A percentile compares a stretch with the other conserved stretches of the same genome.
Evolutionary conservation across 92 coral and sea anemone species (phyloP).

Genomic region (Porites rus): DNA sequence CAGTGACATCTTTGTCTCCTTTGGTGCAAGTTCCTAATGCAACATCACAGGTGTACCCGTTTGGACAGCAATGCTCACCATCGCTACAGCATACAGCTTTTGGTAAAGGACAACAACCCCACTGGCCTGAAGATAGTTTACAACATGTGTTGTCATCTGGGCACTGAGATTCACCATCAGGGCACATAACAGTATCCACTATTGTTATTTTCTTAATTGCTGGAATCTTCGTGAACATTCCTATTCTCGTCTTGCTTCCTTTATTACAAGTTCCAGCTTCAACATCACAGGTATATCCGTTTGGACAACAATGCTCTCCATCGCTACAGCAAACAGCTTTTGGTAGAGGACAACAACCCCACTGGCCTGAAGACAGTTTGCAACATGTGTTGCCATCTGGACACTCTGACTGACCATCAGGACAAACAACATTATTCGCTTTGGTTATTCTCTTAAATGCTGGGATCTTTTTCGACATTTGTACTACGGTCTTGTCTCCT

Average conservation of each 20-base stretch:
- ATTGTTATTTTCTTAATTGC: background rate
- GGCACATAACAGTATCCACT: conserved; percentile 51
- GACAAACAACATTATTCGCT: conserved; percentile 50
- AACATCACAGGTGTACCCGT: conserved; percentile 68
- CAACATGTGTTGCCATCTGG: conserved; percentile 76
- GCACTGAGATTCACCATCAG: conserved; percentile 58
- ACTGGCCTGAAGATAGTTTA: conserved; percentile 63
- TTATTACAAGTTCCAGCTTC: conserved; percentile 43
- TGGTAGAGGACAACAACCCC: conserved; percentile 73
- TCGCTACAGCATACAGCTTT: conserved; percentile 74
- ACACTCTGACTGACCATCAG: conserved; percentile 64
- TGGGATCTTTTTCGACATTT: background rate
- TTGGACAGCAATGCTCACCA: conserved; percentile 68
- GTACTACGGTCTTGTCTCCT: background rate
- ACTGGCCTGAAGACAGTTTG: conserved; percentile 51
- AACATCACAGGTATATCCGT: conserved; percentile 64
- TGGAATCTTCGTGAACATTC: background rate
- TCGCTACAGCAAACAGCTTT: conserved; percentile 77
- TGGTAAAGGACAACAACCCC: conserved; percentile 80
- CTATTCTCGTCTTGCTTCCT: background rate
- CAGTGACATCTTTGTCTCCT: background rate
- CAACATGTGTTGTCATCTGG: conserved; percentile 81
- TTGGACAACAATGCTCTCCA: conserved; percentile 69
- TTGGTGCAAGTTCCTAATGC: conserved; percentile 52
- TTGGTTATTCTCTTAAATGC: background rate